Percentiles rank a stretch among this genome's conserved stretches.
Evolutionary conservation across 2,113 vertebrate species (phyloP).

Genomic region (Anser brachyrhynchus): DNA sequence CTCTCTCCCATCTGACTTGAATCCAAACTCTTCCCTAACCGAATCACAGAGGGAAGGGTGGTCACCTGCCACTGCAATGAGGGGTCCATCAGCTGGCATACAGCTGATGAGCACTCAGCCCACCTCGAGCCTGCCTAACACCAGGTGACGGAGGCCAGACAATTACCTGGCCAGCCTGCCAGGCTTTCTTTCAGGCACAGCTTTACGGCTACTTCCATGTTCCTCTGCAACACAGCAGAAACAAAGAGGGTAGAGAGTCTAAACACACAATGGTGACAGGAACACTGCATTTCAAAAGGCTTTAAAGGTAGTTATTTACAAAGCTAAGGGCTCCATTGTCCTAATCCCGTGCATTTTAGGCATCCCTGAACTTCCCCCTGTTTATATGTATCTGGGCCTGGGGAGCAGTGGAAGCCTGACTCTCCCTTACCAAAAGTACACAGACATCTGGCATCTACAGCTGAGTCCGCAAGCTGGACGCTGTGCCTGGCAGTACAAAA

Average conservation of each 20-base stretch:
- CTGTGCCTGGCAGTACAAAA: background rate
- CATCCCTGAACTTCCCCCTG: background rate
- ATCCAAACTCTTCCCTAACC: background rate
- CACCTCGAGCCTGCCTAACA: rapidly evolving
- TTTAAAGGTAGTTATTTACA: background rate
- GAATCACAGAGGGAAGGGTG: background rate
- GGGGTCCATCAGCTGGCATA: background rate
- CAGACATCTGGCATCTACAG: background rate
- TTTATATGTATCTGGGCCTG: background rate
- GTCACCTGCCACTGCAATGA: background rate
- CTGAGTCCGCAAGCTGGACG: background rate
- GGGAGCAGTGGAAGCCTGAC: background rate
- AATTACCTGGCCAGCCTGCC: background rate
- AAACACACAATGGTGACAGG: background rate
- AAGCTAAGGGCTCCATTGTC: background rate
- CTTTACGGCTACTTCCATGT: background rate
- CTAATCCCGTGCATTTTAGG: background rate
- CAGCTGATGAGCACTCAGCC: background rate
- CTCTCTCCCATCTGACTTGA: background rate
- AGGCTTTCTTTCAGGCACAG: background rate
- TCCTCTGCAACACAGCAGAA: background rate
- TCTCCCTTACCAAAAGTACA: background rate
- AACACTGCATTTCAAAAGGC: background rate
- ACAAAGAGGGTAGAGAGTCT: background rate
- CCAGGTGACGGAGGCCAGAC: background rate